A percentile compares a stretch with the other conserved stretches of the same genome.
Evolutionary conservation across 2,113 vertebrate species (phyloP).

Genomic region (Tringa solitaria): DNA sequence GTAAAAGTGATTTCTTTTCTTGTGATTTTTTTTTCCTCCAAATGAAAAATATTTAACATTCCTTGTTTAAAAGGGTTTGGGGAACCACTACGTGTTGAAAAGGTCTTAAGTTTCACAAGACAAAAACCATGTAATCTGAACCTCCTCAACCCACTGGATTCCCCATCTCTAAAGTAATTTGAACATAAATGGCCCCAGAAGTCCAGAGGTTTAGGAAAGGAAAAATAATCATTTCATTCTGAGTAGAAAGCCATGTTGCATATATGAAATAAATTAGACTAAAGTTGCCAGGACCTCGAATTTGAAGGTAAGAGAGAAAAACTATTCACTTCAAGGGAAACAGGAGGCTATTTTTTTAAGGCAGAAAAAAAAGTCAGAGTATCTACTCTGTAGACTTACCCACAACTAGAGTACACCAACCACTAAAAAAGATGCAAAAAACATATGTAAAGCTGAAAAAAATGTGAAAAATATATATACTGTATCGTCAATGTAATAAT

Average conservation of each 20-base stretch:
- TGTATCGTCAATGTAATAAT: neutral
- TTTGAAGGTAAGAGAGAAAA: neutral
- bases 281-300: neutral
- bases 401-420: neutral
- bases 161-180: neutral
- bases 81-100: neutral
- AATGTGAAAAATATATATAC: neutral
- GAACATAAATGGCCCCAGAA: neutral
- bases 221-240: neutral
- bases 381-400: neutral
- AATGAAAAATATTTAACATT: neutral
- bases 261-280: neutral
- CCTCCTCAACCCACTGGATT: neutral
- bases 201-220: neutral
- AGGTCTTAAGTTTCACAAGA: conserved; percentile 31
- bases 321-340: neutral
- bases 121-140: conserved; percentile 18
- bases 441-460: neutral
- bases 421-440: neutral
- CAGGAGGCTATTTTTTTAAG: neutral
- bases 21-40: neutral
- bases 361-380: neutral
- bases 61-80: neutral
- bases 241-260: neutral
- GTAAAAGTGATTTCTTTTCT: neutral